Evolutionary conservation across 2,113 vertebrate species (phyloP).

Genomic region (Zeus faber): DNA sequence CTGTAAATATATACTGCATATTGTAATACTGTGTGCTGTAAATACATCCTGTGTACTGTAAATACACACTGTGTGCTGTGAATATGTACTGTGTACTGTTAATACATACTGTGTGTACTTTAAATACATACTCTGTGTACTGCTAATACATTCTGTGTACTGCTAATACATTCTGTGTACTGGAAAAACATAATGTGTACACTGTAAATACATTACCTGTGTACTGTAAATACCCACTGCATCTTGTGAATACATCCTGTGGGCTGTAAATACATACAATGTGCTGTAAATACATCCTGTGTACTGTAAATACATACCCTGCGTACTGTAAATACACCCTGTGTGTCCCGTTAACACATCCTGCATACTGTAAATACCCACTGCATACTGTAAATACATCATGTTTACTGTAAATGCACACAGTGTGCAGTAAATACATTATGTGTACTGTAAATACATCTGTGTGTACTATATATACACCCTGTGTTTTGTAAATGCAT

Average conservation of each 20-base stretch:
- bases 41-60: background rate
- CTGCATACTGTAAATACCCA: too few species aligned
- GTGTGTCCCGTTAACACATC: background rate
- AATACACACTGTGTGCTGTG: background rate
- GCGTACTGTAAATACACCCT: too few species aligned
- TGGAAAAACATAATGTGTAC: background rate
- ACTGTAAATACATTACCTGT: too few species aligned
- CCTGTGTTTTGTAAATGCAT: too few species aligned
- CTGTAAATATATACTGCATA: background rate
- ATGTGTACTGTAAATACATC: too few species aligned
- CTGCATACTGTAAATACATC: too few species aligned
- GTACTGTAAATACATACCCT: background rate
- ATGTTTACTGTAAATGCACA: too few species aligned
- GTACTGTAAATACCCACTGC: background rate
- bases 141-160: background rate
- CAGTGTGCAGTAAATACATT: too few species aligned
- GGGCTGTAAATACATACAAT: background rate
- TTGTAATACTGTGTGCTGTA: background rate
- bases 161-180: too few species aligned
- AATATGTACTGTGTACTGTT: background rate
- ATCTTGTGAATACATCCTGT: background rate
- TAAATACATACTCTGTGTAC: background rate
- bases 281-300: background rate
- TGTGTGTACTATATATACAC: too few species aligned
- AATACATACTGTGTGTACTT: background rate